Conservation (phyloP, 2,113 vertebrate genomes). For the Rallus limicola region DNA sequence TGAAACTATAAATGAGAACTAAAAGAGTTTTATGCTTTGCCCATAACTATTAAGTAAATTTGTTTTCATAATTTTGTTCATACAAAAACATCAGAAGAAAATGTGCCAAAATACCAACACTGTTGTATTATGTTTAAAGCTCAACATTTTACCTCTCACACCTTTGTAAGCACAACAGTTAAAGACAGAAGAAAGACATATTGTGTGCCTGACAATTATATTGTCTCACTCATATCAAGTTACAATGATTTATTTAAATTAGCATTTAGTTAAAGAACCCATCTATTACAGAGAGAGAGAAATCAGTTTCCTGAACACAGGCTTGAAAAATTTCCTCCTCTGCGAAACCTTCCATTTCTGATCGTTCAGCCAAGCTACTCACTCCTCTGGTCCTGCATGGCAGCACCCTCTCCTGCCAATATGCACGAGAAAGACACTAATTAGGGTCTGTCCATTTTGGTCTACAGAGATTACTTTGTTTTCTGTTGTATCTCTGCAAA, state of each 20-base stretch:
- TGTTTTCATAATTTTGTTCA: background rate
- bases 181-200: background rate
- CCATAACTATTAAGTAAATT: background rate
- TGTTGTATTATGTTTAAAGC: background rate
- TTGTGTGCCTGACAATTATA: background rate
- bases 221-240: background rate
- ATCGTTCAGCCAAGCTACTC: background rate
- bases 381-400: accelerated
- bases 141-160: background rate
- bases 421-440: accelerated
- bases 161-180: background rate
- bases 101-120: background rate
- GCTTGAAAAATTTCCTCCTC: background rate
- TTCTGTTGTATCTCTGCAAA: background rate
- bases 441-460: background rate
- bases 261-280: background rate
- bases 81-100: background rate
- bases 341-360: background rate
- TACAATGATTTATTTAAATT: background rate
- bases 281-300: background rate
- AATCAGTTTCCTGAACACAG: background rate
- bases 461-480: background rate
- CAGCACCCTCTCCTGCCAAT: background rate
- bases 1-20: background rate
- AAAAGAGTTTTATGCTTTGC: background rate